Percentiles rank a stretch among this genome's conserved stretches.
These are phyloP conservation scores for Hirundichthys speculiger DNA, from an alignment of 2,113 vertebrate species.

Conservation along the genomic window DNA sequence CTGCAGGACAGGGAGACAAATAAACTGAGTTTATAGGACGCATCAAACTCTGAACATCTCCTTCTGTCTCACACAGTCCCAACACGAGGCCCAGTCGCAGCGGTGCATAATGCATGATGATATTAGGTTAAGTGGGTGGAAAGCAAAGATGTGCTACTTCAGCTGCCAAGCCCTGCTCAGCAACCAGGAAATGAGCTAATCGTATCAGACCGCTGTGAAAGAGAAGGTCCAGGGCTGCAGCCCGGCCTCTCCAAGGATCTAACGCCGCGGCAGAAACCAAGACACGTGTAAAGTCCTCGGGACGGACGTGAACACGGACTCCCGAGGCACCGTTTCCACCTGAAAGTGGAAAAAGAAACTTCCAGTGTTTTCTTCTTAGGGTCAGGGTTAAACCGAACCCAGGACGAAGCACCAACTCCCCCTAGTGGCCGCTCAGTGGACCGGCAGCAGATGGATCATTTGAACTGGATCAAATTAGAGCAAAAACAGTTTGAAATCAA, in stretches of 20 bases:
- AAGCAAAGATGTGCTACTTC: conserved; percentile 38
- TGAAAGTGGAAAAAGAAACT: too few species aligned
- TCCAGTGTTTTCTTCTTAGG: too few species aligned
- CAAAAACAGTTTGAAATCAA: not conserved
- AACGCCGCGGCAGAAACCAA: too few species aligned
- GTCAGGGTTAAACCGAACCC: too few species aligned
- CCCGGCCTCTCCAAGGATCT: conserved; percentile 9
- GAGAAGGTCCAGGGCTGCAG: not conserved
- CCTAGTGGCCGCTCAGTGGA: conserved; percentile 30
- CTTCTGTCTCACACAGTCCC: conserved; percentile 5
- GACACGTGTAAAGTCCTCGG: conserved; percentile 3
- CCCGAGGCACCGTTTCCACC: too few species aligned
- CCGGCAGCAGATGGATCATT: conserved; percentile 10
- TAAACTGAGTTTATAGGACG: not conserved
- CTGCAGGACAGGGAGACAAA: not conserved
- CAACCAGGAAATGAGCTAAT: conserved; percentile 66
- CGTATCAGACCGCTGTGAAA: conserved; percentile 7
- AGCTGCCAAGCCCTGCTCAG: conserved; percentile 47
- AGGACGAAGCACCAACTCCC: conserved; percentile 12
- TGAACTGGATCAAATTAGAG: too few species aligned
- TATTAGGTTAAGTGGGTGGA: conserved; percentile 59
- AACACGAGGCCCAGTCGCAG: conserved; percentile 15
- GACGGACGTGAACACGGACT: too few species aligned
- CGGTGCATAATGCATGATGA: conserved; percentile 66
- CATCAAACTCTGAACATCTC: conserved; percentile 5